Evolutionary conservation across 2,888 invertebrate genomes (phyloP).

Genomic region (Euphydryas editha): DNA sequence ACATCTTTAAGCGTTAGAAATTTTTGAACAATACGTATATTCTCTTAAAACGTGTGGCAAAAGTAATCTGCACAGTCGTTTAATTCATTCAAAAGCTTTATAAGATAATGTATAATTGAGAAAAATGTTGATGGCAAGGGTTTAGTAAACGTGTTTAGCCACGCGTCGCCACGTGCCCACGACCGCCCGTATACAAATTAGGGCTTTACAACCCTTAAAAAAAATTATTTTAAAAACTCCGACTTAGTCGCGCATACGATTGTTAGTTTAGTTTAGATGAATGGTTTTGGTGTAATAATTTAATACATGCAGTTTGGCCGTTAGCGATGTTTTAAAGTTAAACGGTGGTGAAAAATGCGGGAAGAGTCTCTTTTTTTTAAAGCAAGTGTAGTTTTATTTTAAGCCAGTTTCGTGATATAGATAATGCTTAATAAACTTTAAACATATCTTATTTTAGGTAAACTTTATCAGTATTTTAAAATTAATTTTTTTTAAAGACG

Average conservation of each 20-base stretch:
- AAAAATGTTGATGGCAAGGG: constrained; percentile 19
- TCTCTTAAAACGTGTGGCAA: too few species aligned
- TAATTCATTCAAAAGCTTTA: constrained; percentile 1
- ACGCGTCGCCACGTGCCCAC: constrained; percentile 69
- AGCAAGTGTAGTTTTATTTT: not conserved
- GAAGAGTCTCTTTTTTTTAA: not conserved
- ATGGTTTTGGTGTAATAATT: constrained; percentile 56
- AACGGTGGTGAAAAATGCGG: not conserved
- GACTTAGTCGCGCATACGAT: constrained; percentile 75
- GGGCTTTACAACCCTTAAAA: constrained; percentile 65
- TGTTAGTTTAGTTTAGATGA: constrained; percentile 69
- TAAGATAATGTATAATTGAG: constrained; percentile 12
- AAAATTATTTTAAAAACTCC: constrained; percentile 59
- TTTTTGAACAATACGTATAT: too few species aligned
- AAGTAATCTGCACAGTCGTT: not conserved
- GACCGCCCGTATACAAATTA: constrained; percentile 77
- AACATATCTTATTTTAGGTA: too few species aligned
- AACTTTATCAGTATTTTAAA: too few species aligned
- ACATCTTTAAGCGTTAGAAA: too few species aligned
- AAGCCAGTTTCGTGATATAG: not conserved
- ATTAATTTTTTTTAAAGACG: too few species aligned
- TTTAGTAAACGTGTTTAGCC: constrained; percentile 44
- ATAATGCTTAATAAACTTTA: too few species aligned
- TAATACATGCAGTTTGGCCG: constrained; percentile 44
- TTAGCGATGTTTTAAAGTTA: constrained; percentile 8